These are phyloP conservation scores for Callithrix jacchus DNA, from an alignment of 2,113 vertebrate species.

Conservation along the genomic window DNA sequence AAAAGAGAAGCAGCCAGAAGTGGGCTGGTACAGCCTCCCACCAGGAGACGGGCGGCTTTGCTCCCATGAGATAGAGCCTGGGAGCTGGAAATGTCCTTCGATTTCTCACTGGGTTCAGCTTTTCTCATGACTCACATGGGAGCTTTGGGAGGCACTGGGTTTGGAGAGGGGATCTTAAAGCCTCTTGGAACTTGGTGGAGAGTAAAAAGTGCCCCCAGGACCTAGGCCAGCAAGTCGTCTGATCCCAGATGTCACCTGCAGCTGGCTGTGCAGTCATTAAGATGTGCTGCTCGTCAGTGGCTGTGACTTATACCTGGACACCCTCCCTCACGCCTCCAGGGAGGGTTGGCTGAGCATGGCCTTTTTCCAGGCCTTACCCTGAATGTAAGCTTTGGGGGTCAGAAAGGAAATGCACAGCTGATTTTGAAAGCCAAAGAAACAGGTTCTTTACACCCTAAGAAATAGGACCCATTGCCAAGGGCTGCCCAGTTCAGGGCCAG, in stretches of 20 bases:
- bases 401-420: neutral
- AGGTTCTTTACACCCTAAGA: neutral
- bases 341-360: neutral
- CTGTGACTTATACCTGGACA: neutral
- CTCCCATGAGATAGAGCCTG: neutral
- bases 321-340: neutral
- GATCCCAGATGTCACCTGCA: neutral
- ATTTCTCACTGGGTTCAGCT: neutral
- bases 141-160: neutral
- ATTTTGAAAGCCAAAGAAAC: neutral
- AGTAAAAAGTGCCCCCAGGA: neutral
- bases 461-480: neutral
- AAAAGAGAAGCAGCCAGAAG: neutral
- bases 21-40: neutral
- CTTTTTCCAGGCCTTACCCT: neutral
- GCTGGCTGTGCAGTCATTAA: neutral
- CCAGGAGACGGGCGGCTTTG: neutral
- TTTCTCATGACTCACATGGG: fast-evolving
- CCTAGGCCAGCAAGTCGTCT: neutral
- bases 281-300: fast-evolving
- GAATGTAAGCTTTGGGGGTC: neutral
- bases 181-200: neutral
- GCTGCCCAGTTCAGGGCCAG: neutral
- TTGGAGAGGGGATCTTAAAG: neutral
- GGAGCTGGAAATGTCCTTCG: neutral